Conservation (phyloP, 1,140 invertebrate species). For the Drosophila santomea region DNA sequence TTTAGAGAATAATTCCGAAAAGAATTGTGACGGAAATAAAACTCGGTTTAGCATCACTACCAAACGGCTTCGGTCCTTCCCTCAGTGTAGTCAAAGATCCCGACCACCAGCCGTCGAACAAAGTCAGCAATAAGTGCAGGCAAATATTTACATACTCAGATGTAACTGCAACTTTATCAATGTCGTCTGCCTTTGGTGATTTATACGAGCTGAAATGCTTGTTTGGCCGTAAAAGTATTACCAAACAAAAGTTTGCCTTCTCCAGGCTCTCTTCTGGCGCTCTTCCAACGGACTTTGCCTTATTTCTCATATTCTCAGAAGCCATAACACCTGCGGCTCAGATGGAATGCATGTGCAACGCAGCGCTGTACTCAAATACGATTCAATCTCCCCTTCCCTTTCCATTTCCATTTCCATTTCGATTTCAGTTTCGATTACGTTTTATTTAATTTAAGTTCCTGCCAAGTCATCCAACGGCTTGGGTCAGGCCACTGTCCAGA, state of each 20-base stretch:
- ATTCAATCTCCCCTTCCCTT: constrained; percentile 46
- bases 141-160: constrained; percentile 82
- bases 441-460: constrained; percentile 61
- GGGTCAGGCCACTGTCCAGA: constrained; percentile 24
- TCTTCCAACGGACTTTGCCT: background rate
- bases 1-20: background rate
- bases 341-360: constrained; percentile 29
- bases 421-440: constrained; percentile 60
- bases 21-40: background rate
- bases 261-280: constrained; percentile 5
- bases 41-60: background rate
- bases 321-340: constrained; percentile 73
- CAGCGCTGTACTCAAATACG: constrained; percentile 31
- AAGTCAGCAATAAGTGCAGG: constrained; percentile 73
- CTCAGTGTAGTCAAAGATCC: constrained; percentile 17
- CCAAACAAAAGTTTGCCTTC: constrained; percentile 55
- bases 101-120: background rate
- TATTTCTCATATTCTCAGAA: constrained; percentile 46
- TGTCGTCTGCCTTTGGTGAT: constrained; percentile 82
- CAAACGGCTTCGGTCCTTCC: background rate
- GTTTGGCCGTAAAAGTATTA: constrained; percentile 71
- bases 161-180: constrained; percentile 83
- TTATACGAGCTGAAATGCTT: constrained; percentile 71
- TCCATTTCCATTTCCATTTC: constrained; percentile 20
- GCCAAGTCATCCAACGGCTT: constrained; percentile 56